Evolutionary conservation across 2,113 vertebrate genomes (phyloP), one percentile per base, ranked within the genome.

Genomic region (Psittacara wagleri): DNA sequence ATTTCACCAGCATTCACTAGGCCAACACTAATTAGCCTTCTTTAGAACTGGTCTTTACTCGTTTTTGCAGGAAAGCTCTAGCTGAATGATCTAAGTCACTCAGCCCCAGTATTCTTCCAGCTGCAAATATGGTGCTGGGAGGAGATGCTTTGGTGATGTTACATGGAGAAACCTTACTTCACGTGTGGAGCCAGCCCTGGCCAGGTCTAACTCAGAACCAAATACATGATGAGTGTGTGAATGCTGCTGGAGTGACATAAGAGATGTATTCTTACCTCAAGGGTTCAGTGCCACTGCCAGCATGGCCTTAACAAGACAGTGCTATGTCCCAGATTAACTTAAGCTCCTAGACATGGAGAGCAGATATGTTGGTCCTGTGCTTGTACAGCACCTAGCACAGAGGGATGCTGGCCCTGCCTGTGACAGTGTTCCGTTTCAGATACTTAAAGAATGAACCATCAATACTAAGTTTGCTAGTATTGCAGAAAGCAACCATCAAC

Each of bases 201-300:
- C 22, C 46, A 67, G 23, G 23, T 54, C 41, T 80, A 76, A 44
- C n/a, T 51, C 43, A 62, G 62, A 73, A 62, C 9, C 14, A 64
- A 29, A 29, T 11, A 25, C 0, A 0, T 24, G 15, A 33, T 22
- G 9, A 70, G 22, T 15, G 4, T 9, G 13, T 0, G 0, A 23
- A n/a, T 59, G 23, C 27, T 2, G 1, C 20, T 72, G 20, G 12
- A 64, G 33, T n/a, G 20, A 90, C 17, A 17, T 27, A 74, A 54
- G 7, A 17, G 25, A 33, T 31, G 2, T 43, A 25, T 37, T 84
- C 75, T 79, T 48, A 79, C 28, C 17, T 79, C 20, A 37, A 10
- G 16, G 10, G 7, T 35, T 70, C 61, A 91, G 1, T 3, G 4
- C 46, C 35, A 9, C 24, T 63, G 27, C 18, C 43, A 75, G 5